These are phyloP conservation scores for Agelastica alni DNA, from an alignment of 2,888 invertebrate genomes.

Conservation along the genomic window DNA sequence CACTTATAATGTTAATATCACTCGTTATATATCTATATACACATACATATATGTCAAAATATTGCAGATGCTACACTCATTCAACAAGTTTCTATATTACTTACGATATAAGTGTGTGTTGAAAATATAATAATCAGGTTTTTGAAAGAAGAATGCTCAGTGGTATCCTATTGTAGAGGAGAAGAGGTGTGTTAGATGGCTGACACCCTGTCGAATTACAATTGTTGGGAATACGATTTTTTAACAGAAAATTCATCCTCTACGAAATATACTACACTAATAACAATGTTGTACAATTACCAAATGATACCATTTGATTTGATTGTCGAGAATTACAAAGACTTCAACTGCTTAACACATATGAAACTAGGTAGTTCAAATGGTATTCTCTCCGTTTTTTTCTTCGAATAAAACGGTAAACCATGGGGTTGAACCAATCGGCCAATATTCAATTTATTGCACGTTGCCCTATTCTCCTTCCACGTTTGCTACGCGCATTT, in stretches of 20 bases:
- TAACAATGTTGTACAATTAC: slow-evolving; percentile 39
- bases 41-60: no score
- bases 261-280: slow-evolving; percentile 34
- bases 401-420: slow-evolving; percentile 18
- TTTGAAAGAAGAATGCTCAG: not conserved
- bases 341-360: slow-evolving; percentile 28
- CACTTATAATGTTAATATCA: no score
- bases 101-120: no score
- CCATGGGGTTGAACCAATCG: slow-evolving; percentile 18
- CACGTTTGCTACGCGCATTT: slow-evolving; percentile 52
- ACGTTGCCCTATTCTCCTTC: slow-evolving; percentile 51
- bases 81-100: no score
- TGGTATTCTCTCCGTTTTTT: slow-evolving; percentile 20
- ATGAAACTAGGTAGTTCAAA: slow-evolving; percentile 11
- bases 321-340: slow-evolving; percentile 45
- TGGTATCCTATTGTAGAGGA: no score
- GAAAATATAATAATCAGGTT: not conserved
- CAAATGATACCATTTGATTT: slow-evolving; percentile 37
- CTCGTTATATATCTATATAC: no score
- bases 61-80: no score
- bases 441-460: slow-evolving; percentile 13
- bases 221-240: not conserved
- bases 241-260: not conserved
- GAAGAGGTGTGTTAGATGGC: not conserved
- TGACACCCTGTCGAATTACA: not conserved